Evolutionary conservation across 2,113 vertebrate genomes (phyloP).

Genomic region (Tyto alba): DNA sequence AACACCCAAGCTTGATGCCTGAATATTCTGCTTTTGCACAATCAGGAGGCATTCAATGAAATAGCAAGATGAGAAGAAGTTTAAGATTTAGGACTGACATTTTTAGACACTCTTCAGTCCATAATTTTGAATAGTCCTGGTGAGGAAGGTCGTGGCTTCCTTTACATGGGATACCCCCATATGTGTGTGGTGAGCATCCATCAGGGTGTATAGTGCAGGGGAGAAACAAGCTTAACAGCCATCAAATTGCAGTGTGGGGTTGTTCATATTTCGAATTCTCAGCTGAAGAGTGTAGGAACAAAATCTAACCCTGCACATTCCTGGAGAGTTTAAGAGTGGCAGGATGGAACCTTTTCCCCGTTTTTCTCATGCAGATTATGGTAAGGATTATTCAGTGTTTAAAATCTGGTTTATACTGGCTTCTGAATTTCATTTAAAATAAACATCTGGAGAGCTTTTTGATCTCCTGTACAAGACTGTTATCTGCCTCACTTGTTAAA

Average conservation of each 20-base stretch:
- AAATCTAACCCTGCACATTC: neutral
- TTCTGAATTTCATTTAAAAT: slow-evolving; percentile 54
- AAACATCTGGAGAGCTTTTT: slow-evolving; percentile 54
- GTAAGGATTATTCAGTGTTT: slow-evolving; percentile 23
- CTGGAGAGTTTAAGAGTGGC: neutral
- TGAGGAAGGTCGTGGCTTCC: neutral
- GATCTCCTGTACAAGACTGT: slow-evolving; percentile 18
- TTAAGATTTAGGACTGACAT: neutral
- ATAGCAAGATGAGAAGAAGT: neutral
- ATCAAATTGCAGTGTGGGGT: neutral
- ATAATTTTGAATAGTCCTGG: neutral
- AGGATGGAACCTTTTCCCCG: neutral
- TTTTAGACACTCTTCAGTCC: neutral
- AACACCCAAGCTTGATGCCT: slow-evolving; percentile 20
- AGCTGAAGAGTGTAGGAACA: neutral
- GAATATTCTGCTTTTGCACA: slow-evolving; percentile 34
- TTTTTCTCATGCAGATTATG: slow-evolving; percentile 25
- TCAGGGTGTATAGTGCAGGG: neutral
- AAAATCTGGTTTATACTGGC: slow-evolving; percentile 47
- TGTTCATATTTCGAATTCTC: neutral
- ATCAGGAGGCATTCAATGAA: slow-evolving; percentile 40
- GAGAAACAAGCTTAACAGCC: neutral
- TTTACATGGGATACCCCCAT: neutral
- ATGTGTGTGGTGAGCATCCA: neutral
- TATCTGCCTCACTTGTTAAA: neutral